Conservation (phyloP, 2,888 invertebrate genomes). For the Brenthis ino region DNA sequence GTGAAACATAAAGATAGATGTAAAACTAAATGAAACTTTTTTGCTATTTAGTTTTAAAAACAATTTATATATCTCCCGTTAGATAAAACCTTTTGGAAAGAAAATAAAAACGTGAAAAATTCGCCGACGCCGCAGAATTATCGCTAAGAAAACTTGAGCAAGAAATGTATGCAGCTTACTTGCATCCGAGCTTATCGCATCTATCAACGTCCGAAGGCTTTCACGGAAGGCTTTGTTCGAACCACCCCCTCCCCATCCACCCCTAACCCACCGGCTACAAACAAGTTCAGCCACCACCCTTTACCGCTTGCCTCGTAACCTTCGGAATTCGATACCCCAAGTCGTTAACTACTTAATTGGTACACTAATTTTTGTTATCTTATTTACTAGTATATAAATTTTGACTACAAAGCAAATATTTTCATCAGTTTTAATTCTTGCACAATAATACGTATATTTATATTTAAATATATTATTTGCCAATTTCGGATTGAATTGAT, state of each 20-base stretch:
- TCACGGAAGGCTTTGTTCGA: constrained; percentile 79
- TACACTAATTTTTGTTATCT: constrained; percentile 21
- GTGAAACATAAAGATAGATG: not conserved
- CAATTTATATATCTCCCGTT: constrained; percentile 13
- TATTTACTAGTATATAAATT: not conserved
- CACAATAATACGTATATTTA: too few relatives aligned
- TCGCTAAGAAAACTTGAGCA: constrained; percentile 64
- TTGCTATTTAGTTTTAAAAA: constrained; percentile 8
- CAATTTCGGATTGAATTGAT: too few relatives aligned
- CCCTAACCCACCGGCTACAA: constrained; percentile 59
- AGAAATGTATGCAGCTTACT: constrained; percentile 81
- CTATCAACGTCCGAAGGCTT: constrained; percentile 78
- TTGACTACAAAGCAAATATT: too few relatives aligned
- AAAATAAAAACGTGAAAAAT: constrained; percentile 39
- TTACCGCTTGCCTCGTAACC: constrained; percentile 63
- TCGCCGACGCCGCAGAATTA: constrained; percentile 50
- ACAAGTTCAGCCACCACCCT: constrained; percentile 71
- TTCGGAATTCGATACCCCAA: constrained; percentile 44
- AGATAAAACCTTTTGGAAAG: constrained; percentile 26
- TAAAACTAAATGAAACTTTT: not conserved
- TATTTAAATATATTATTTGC: too few relatives aligned
- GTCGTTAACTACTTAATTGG: constrained; percentile 36
- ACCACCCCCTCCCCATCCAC: constrained; percentile 49
- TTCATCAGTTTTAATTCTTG: too few relatives aligned
- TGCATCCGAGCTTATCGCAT: constrained; percentile 82